These are phyloP conservation scores for Ormia ochracea DNA, from an alignment of 2,888 invertebrate genomes.

Conservation along the genomic window DNA sequence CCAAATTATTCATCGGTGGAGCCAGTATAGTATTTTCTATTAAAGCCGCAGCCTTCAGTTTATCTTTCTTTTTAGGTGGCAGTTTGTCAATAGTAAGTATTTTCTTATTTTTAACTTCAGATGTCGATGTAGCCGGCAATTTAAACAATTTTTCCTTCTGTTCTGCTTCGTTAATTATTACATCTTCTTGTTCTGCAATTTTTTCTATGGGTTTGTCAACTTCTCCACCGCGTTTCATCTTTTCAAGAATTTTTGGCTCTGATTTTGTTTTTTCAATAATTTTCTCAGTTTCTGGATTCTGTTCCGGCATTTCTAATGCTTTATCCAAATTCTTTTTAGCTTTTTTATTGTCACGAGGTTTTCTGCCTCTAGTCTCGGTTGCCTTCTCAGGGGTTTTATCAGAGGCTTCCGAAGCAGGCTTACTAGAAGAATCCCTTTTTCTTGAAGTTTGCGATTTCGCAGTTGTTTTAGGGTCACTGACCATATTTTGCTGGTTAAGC, in stretches of 20 bases:
- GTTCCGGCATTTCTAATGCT: slow-evolving; percentile 61
- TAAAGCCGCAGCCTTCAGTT: slow-evolving; percentile 64
- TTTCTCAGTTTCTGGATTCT: slow-evolving; percentile 57
- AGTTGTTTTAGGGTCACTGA: slow-evolving; percentile 75
- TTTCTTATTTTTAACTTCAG: slow-evolving; percentile 48
- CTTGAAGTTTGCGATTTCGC: slow-evolving; percentile 78
- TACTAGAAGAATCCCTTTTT: slow-evolving; percentile 42
- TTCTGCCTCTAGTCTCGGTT: slow-evolving; percentile 38
- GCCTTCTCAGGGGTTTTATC: slow-evolving; percentile 67
- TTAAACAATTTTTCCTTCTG: slow-evolving; percentile 38
- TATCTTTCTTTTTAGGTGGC: slow-evolving; percentile 61
- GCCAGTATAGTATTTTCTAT: background rate
- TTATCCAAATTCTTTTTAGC: slow-evolving; percentile 57
- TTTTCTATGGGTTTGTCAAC: slow-evolving; percentile 34
- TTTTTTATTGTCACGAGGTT: slow-evolving; percentile 52
- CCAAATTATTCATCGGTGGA: background rate
- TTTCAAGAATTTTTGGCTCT: slow-evolving; percentile 3
- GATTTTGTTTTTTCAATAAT: slow-evolving; percentile 4
- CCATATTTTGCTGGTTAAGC: slow-evolving; percentile 65
- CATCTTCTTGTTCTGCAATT: slow-evolving; percentile 3
- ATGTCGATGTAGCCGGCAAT: background rate
- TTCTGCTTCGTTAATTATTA: slow-evolving; percentile 31
- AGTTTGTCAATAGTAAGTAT: slow-evolving; percentile 46
- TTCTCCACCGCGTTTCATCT: slow-evolving; percentile 4
- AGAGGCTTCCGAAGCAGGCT: slow-evolving; percentile 32